phyloP scores from a whole-genome alignment of 2,113 vertebrate species.

The Poecilia latipinna region DNA sequence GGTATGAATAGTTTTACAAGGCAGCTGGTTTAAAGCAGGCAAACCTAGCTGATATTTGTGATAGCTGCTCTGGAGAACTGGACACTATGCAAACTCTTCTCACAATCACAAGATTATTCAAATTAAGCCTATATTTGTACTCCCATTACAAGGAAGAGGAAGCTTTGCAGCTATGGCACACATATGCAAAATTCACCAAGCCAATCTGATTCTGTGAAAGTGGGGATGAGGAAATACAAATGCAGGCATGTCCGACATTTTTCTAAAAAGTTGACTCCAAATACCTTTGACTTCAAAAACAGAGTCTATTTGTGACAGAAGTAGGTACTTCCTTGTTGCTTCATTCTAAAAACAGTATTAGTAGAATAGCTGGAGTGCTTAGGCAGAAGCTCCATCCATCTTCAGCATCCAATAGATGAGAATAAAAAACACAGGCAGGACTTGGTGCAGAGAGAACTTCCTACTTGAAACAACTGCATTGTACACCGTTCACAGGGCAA shows the following conservation, averaged over 20 bases:
- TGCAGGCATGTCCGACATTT: not conserved
- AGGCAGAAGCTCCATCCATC: conserved; percentile 1
- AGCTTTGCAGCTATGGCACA: not conserved
- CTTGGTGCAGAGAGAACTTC: conserved; percentile 8
- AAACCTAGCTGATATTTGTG: conserved; percentile 4
- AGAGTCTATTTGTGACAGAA: not conserved
- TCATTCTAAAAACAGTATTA: not conserved
- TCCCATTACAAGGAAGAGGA: not conserved
- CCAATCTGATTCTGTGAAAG: conserved; percentile 38
- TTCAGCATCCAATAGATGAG: conserved; percentile 1
- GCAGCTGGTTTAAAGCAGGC: not conserved
- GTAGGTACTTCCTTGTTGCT: conserved; percentile 7
- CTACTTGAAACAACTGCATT: conserved; percentile 30
- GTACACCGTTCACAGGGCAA: conserved; percentile 24
- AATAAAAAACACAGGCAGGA: not conserved
- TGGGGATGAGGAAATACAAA: conserved; percentile 41
- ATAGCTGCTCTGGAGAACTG: conserved; percentile 18
- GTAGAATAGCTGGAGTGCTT: conserved; percentile 13
- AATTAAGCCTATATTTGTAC: conserved; percentile 12
- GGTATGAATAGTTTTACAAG: not conserved
- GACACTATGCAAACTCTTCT: conserved; percentile 40
- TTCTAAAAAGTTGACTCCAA: not conserved
- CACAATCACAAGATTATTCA: conserved; percentile 38
- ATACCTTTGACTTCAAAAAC: not conserved
- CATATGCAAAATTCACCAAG: conserved; percentile 22